phyloP scores from a whole-genome alignment of 2,888 invertebrate species.

The Pardosa pseudoannulata region DNA sequence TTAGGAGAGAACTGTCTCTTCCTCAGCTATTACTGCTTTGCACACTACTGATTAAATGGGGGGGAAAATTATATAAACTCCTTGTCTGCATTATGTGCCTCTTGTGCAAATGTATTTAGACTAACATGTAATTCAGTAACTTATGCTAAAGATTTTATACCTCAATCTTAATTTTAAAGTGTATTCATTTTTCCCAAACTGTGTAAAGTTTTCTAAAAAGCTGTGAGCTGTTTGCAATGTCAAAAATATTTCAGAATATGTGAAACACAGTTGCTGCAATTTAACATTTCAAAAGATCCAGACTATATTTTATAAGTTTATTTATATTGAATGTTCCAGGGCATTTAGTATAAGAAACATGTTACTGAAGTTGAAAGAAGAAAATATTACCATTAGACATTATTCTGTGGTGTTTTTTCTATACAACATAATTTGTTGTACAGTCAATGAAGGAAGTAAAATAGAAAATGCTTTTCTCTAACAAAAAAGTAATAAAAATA shows the following conservation, averaged over 20 bases:
- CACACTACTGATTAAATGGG: background rate
- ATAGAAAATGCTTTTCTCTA: no score
- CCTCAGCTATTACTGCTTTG: background rate
- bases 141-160: conserved; percentile 51
- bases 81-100: conserved; percentile 26
- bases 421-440: no score
- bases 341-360: background rate
- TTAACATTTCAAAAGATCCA: background rate
- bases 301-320: background rate
- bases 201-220: background rate
- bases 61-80: background rate
- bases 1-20: no score
- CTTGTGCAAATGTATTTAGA: conserved; percentile 28
- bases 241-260: background rate
- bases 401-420: no score
- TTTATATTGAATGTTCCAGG: background rate
- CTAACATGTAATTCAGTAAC: conserved; percentile 37
- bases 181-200: background rate
- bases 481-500: no score
- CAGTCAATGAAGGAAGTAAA: no score
- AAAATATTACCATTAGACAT: no score
- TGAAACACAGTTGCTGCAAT: background rate
- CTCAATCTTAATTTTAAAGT: conserved; percentile 63
- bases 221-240: background rate
- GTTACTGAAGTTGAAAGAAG: background rate